Percentiles rank a stretch among this genome's conserved stretches.
These are phyloP conservation scores for Pristionchus entomophagus DNA, from an alignment of 2,888 invertebrate genomes.

Conservation along the genomic window DNA sequence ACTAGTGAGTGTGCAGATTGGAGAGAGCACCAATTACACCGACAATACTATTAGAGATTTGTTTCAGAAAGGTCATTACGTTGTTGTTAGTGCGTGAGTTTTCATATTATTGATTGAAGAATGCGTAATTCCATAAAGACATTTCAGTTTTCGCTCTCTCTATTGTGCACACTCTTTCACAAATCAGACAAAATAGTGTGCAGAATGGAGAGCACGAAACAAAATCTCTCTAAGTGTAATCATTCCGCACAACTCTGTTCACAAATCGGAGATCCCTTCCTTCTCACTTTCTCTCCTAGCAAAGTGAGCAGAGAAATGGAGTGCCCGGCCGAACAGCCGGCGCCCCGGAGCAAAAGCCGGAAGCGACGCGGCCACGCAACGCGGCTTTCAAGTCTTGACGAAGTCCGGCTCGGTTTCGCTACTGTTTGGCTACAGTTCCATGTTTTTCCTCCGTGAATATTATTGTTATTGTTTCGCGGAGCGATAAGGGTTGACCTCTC, in stretches of 20 bases:
- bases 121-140: no score
- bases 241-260: not conserved
- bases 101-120: no score
- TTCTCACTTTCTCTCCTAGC: not conserved
- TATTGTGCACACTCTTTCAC: not conserved
- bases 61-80: no score
- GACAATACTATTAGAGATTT: no score
- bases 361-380: not conserved
- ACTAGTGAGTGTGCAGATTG: not conserved
- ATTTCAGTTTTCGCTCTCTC: no score
- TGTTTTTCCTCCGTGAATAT: not conserved
- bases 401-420: not conserved
- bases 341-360: slow-evolving; percentile 15
- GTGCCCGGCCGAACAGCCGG: not conserved
- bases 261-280: not conserved
- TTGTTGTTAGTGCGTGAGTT: no score
- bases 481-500: not conserved
- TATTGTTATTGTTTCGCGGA: not conserved
- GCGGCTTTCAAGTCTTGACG: slow-evolving; percentile 28
- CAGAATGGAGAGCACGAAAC: no score
- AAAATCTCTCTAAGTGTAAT: no score
- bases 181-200: no score
- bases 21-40: not conserved
- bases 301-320: not conserved
- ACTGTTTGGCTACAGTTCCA: not conserved